A percentile compares a stretch with the other conserved stretches of the same genome.
Evolutionary conservation across 2,888 invertebrate genomes (phyloP).

Genomic region (Mylabris sibirica): DNA sequence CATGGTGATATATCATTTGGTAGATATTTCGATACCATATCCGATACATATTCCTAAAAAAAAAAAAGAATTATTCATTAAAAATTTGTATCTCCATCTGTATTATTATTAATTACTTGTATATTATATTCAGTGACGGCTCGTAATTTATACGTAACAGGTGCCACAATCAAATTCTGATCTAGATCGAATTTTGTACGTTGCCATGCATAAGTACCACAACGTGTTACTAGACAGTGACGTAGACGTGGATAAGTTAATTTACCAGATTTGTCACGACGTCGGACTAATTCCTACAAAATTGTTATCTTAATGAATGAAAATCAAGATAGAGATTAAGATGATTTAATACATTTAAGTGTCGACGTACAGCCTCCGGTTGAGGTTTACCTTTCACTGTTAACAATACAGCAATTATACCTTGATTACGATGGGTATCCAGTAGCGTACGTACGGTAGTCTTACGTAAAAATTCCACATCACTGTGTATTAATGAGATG

Average conservation of each 20-base stretch:
- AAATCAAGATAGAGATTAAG: neutral
- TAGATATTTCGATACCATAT: conserved; percentile 79
- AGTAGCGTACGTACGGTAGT: conserved; percentile 69
- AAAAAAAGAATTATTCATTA: neutral
- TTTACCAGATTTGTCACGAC: conserved; percentile 68
- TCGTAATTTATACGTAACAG: conserved; percentile 72
- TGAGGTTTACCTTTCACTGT: conserved; percentile 66
- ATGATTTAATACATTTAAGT: conserved; percentile 51
- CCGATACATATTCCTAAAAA: conserved; percentile 76
- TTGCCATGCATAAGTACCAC: conserved; percentile 83
- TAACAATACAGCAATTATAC: conserved; percentile 74
- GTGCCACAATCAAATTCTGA: conserved; percentile 73
- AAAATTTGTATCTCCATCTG: neutral
- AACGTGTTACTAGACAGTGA: conserved; percentile 73
- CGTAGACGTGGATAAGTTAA: conserved; percentile 73
- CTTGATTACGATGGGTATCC: conserved; percentile 77
- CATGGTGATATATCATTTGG: conserved; percentile 77
- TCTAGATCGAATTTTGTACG: conserved; percentile 69
- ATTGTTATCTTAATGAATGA: neutral
- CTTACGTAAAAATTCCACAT: conserved; percentile 56
- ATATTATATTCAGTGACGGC: conserved; percentile 76
- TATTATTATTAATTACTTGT: conserved; percentile 64
- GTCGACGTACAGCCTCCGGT: conserved; percentile 55
- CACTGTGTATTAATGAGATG: conserved; percentile 54
- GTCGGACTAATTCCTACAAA: conserved; percentile 63